Percentiles rank a stretch among this genome's conserved stretches.
Evolutionary conservation across 2,888 invertebrate genomes (phyloP).

Genomic region (Drosophila glabriapex): DNA sequence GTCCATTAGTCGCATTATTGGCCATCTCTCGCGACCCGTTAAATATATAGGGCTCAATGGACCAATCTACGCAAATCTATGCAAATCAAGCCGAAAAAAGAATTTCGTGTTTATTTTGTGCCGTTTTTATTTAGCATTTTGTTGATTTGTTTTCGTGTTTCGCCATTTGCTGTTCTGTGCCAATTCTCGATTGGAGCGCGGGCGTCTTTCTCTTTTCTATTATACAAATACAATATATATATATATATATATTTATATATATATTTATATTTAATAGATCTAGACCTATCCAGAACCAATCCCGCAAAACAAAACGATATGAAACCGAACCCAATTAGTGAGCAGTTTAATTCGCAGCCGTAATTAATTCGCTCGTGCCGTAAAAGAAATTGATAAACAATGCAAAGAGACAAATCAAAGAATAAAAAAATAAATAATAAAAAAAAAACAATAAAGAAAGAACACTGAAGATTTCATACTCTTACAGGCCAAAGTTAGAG

Average conservation of each 20-base stretch:
- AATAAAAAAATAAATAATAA: not conserved
- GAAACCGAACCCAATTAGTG: slow-evolving; percentile 54
- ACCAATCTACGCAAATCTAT: slow-evolving; percentile 8
- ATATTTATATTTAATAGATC: slow-evolving; percentile 3
- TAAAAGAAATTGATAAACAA: slow-evolving; percentile 48
- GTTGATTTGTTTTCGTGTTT: slow-evolving; percentile 19
- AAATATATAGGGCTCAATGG: slow-evolving; percentile 24
- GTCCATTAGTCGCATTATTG: slow-evolving; percentile 46
- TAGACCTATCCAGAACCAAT: slow-evolving; percentile 47
- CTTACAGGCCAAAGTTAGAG: not conserved
- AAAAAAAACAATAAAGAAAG: not conserved
- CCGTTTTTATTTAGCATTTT: slow-evolving; percentile 14
- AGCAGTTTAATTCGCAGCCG: slow-evolving; percentile 28
- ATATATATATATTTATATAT: not conserved
- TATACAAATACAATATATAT: not conserved
- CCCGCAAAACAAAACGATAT: slow-evolving; percentile 29
- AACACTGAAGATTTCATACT: not conserved
- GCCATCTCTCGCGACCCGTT: slow-evolving; percentile 1
- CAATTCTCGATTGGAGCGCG: slow-evolving; percentile 35
- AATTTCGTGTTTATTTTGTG: slow-evolving; percentile 27
- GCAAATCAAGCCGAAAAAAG: slow-evolving; percentile 16
- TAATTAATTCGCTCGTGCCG: slow-evolving; percentile 48
- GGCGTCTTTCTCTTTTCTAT: slow-evolving; percentile 52
- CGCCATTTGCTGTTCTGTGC: slow-evolving; percentile 38
- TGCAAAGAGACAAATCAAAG: slow-evolving; percentile 2